Evolutionary conservation across 2,888 invertebrate species (phyloP).

Genomic region (Aquatica leii): DNA sequence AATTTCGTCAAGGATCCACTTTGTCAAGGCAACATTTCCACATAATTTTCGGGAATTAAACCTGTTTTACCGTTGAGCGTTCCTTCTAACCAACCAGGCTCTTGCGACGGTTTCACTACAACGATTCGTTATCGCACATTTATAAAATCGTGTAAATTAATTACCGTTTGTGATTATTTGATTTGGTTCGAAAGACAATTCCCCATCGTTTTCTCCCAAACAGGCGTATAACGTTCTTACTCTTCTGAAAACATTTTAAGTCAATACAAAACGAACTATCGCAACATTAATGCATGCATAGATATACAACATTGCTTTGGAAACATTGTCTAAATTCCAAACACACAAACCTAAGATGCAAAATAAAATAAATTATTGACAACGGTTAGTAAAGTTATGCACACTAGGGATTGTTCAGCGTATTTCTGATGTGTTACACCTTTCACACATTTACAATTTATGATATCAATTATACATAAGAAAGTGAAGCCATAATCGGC

Average conservation of each 20-base stretch:
- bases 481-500: too few relatives aligned
- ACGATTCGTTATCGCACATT: conserved; percentile 36
- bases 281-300: too few relatives aligned
- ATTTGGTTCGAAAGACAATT: conserved; percentile 97
- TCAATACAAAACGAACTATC: neutral
- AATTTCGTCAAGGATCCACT: conserved; percentile 54
- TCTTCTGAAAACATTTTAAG: conserved; percentile 65
- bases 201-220: conserved; percentile 95
- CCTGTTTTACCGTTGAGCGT: conserved; percentile 91
- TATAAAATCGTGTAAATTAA: conserved; percentile 42
- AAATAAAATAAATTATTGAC: conserved; percentile 2
- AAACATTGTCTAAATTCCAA: neutral
- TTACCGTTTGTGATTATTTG: conserved; percentile 96
- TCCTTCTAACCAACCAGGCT: conserved; percentile 98
- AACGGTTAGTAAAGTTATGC: neutral
- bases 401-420: neutral
- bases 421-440: too few relatives aligned
- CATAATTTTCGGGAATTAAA: conserved; percentile 95
- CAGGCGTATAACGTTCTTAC: conserved; percentile 96
- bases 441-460: too few relatives aligned
- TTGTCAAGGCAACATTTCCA: conserved; percentile 81
- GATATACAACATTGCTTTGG: too few relatives aligned
- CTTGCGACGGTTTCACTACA: conserved; percentile 86
- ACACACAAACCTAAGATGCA: conserved; percentile 10
- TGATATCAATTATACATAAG: too few relatives aligned